A percentile compares a stretch with the other conserved stretches of the same genome.
Conservation (phyloP, 2,888 invertebrate genomes). For the Entomobrya proxima region DNA sequence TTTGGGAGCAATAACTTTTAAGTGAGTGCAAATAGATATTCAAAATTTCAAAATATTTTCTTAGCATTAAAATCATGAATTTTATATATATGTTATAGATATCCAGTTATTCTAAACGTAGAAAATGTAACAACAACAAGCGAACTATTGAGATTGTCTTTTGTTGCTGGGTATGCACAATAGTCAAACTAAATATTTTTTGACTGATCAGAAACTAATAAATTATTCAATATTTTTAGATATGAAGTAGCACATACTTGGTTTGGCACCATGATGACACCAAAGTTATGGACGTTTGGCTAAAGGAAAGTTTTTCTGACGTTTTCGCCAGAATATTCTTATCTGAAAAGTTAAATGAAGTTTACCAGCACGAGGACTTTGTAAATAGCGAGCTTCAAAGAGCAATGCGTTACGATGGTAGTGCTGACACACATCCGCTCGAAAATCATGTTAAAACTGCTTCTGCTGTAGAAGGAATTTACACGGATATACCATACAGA, state of each 20-base stretch:
- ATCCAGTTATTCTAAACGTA: slow-evolving; percentile 67
- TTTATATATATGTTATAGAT: too few relatives aligned
- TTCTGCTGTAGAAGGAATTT: slow-evolving; percentile 66
- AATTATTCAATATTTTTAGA: background rate
- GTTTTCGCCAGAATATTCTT: slow-evolving; percentile 67
- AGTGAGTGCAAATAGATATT: too few relatives aligned
- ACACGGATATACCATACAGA: slow-evolving; percentile 69
- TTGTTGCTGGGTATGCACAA: slow-evolving; percentile 39
- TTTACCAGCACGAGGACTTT: slow-evolving; percentile 55
- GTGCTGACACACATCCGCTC: slow-evolving; percentile 67
- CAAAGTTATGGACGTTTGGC: slow-evolving; percentile 70
- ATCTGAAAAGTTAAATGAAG: slow-evolving; percentile 49
- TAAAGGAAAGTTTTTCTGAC: slow-evolving; percentile 73
- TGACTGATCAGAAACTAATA: background rate
- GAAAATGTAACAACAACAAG: slow-evolving; percentile 66
- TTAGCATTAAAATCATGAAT: background rate
- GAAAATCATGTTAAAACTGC: slow-evolving; percentile 63
- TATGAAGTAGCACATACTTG: slow-evolving; percentile 70
- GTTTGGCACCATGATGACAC: slow-evolving; percentile 64
- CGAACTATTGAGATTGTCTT: slow-evolving; percentile 31
- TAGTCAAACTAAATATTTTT: background rate
- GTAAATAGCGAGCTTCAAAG: slow-evolving; percentile 59
- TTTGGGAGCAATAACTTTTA: slow-evolving; percentile 70
- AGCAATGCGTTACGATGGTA: slow-evolving; percentile 64
- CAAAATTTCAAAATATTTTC: too few relatives aligned